These are phyloP conservation scores for Luscinia megarhynchos DNA, from an alignment of 2,797 vertebrate genomes.

Conservation along the genomic window DNA sequence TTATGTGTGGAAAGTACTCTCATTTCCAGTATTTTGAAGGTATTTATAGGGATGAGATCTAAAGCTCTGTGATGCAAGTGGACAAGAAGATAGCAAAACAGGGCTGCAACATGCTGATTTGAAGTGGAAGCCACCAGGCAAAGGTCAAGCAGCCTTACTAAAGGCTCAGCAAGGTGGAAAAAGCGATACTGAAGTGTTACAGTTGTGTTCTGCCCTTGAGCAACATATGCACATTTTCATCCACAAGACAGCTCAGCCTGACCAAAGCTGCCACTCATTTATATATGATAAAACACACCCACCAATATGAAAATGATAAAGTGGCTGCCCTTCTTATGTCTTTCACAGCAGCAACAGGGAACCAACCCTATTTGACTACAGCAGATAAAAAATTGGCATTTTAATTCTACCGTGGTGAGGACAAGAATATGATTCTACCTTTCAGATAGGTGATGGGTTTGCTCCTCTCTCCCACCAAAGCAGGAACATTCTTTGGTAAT, in stretches of 20 bases:
- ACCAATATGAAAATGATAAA: background rate
- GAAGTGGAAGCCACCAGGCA: rapidly evolving
- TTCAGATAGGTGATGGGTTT: background rate
- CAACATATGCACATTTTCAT: rapidly evolving
- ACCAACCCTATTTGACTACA: background rate
- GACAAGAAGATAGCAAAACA: background rate
- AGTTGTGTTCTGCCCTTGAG: background rate
- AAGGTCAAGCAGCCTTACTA: background rate
- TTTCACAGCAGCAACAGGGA: background rate
- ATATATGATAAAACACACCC: background rate
- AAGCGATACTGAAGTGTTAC: rapidly evolving
- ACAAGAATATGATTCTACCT: background rate
- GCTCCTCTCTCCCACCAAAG: background rate
- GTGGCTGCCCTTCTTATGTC: background rate
- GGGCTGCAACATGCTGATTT: background rate
- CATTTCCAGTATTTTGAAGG: background rate
- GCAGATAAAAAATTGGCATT: background rate
- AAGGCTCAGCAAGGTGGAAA: background rate
- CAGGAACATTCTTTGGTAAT: background rate
- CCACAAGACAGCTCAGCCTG: background rate
- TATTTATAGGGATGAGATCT: background rate
- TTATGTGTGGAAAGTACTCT: background rate
- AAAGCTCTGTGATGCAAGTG: background rate
- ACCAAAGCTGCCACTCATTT: background rate
- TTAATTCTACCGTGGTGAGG: rapidly evolving